Percentiles rank a stretch among this genome's conserved stretches.
Conservation (phyloP, 1,140 invertebrate genomes). For the Drosophila serrata region DNA sequence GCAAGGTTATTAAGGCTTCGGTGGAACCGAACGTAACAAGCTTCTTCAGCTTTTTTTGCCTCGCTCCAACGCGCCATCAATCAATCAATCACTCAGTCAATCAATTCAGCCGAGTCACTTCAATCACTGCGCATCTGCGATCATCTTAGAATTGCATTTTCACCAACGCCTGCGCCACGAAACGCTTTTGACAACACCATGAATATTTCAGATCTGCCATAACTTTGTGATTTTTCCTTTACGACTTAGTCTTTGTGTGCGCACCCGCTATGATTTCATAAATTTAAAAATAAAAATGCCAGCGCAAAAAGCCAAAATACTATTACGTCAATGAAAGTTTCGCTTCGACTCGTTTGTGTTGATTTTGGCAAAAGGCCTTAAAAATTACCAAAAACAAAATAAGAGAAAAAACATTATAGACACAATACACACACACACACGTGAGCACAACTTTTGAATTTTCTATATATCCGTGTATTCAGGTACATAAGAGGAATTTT, state of each 20-base stretch:
- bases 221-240: conserved; percentile 38
- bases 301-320: conserved; percentile 59
- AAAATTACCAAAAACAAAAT: conserved; percentile 18
- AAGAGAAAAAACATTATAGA: conserved; percentile 13
- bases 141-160: conserved; percentile 27
- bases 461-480: conserved; percentile 39
- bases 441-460: conserved; percentile 4
- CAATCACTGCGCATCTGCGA: conserved; percentile 7
- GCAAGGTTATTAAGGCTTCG: conserved; percentile 35
- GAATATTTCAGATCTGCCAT: conserved; percentile 38
- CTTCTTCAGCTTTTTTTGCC: conserved; percentile 7
- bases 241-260: conserved; percentile 17
- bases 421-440: conserved; percentile 57
- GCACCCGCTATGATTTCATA: conserved; percentile 73
- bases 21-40: conserved; percentile 8
- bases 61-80: conserved; percentile 21
- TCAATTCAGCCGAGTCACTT: conserved; percentile 48
- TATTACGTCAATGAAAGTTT: conserved; percentile 80
- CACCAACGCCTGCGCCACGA: conserved; percentile 20
- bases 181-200: conserved; percentile 58
- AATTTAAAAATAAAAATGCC: conserved; percentile 69
- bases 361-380: conserved; percentile 78
- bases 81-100: conserved; percentile 33
- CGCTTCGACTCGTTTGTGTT: conserved; percentile 45
- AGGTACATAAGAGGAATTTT: conserved; percentile 70